A percentile compares a stretch with the other conserved stretches of the same genome.
Conservation (phyloP, 2,797 vertebrate genomes). For the Fistularia commersonii region DNA sequence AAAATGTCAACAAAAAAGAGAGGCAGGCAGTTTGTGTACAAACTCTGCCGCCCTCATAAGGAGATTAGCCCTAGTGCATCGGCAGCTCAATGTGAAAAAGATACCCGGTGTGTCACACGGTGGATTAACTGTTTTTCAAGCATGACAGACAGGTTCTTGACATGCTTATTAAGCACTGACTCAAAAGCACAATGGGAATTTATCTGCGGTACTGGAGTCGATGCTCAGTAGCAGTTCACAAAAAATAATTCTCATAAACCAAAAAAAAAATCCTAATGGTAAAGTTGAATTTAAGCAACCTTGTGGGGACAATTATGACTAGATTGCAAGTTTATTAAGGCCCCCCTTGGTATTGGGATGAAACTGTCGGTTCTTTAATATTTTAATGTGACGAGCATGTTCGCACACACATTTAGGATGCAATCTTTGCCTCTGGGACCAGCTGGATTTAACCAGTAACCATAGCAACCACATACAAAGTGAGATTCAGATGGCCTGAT, state of each 20-base stretch:
- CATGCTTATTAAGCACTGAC: slow-evolving; percentile 5
- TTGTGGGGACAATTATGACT: slow-evolving; percentile 3
- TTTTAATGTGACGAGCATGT: slow-evolving; percentile 40
- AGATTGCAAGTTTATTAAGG: slow-evolving; percentile 30
- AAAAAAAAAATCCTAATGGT: not conserved
- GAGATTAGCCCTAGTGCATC: slow-evolving; percentile 29
- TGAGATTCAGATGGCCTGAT: slow-evolving; percentile 48
- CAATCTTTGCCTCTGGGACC: slow-evolving; percentile 51
- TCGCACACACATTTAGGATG: slow-evolving; percentile 49
- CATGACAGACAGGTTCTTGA: slow-evolving; percentile 10
- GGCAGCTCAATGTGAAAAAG: slow-evolving; percentile 39
- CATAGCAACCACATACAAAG: slow-evolving; percentile 69
- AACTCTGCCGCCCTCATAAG: slow-evolving; percentile 21
- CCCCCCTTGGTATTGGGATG: slow-evolving; percentile 20
- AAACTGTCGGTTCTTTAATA: slow-evolving; percentile 41
- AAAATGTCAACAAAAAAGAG: slow-evolving; percentile 14
- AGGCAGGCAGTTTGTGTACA: slow-evolving; percentile 16
- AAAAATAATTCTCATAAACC: not conserved
- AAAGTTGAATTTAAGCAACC: not conserved
- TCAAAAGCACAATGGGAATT: not conserved
- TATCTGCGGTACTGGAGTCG: not conserved
- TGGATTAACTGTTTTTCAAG: slow-evolving; percentile 10
- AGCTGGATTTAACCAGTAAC: slow-evolving; percentile 64
- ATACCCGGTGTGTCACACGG: slow-evolving; percentile 2
- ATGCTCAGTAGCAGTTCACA: not conserved